Percentiles rank a stretch among this genome's conserved stretches.
phyloP scores from a whole-genome alignment of 2,113 vertebrate genomes.

The Hemichromis elongatus region DNA sequence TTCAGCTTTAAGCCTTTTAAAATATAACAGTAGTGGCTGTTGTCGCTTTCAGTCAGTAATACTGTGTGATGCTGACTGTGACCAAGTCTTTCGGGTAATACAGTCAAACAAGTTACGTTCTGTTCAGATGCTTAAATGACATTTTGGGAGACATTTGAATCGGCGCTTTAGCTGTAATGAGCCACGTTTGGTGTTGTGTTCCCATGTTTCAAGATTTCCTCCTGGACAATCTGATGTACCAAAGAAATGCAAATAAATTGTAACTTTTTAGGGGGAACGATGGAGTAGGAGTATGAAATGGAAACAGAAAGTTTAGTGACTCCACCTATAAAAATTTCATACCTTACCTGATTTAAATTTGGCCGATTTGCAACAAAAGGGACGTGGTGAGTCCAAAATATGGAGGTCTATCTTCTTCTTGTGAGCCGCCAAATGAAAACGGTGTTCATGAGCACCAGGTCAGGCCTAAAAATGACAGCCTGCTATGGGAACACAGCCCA shows the following conservation, averaged over 20 bases:
- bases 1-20: not conserved
- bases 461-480: not conserved
- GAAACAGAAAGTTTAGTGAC: not conserved
- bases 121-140: not conserved
- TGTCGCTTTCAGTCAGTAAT: not conserved
- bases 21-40: not conserved
- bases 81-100: not conserved
- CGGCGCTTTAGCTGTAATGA: not conserved
- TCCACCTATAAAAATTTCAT: not conserved
- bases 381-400: not conserved
- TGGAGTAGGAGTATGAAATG: not conserved
- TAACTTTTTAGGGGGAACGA: not conserved
- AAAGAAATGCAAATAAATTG: not conserved
- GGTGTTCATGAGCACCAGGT: not conserved
- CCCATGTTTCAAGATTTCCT: not conserved
- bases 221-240: not conserved
- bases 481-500: not conserved
- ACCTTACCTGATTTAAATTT: not conserved
- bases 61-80: not conserved
- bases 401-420: not conserved
- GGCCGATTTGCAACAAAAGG: not conserved
- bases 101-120: not conserved
- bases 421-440: not conserved
- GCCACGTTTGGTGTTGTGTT: not conserved
- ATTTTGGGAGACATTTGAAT: not conserved